phyloP scores from a whole-genome alignment of 37 sponge, comb jelly and placozoan species.

The Oscarella lobularis region DNA sequence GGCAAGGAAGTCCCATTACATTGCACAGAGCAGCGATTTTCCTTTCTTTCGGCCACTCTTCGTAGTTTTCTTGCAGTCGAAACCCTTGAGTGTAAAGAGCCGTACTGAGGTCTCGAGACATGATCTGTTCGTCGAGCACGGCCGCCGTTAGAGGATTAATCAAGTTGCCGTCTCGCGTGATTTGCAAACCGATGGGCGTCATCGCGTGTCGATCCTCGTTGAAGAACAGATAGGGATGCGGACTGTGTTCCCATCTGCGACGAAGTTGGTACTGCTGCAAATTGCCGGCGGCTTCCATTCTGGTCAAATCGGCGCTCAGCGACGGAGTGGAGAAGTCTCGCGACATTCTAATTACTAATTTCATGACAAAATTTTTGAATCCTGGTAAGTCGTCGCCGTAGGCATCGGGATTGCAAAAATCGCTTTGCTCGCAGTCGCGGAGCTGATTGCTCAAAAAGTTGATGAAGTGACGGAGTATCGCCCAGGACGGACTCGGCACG shows the following conservation, averaged over 20 bases:
- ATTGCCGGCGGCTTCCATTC: neutral
- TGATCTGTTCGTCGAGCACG: neutral
- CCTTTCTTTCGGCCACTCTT: slow-evolving; percentile 11
- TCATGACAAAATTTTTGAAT: neutral
- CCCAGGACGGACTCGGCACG: neutral
- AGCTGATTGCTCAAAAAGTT: neutral
- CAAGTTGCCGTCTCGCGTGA: neutral
- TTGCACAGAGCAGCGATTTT: slow-evolving; percentile 23
- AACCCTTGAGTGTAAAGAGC: slow-evolving; percentile 18
- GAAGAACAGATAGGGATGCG: slow-evolving; percentile 94
- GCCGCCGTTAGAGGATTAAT: neutral
- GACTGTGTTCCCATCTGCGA: slow-evolving; percentile 25
- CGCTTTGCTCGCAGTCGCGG: slow-evolving; percentile 8
- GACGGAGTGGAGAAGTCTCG: slow-evolving; percentile 5
- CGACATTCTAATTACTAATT: neutral
- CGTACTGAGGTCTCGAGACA: neutral
- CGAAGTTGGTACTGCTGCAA: neutral
- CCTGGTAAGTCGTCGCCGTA: neutral
- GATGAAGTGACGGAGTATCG: neutral
- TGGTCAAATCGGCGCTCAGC: no score
- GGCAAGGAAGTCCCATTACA: slow-evolving; percentile 10
- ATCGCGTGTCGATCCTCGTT: slow-evolving; percentile 54
- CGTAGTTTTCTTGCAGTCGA: slow-evolving; percentile 47
- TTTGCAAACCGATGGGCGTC: slow-evolving; percentile 79
- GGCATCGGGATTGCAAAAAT: slow-evolving; percentile 2